These are phyloP conservation scores for Alaudala cheleensis DNA, from an alignment of 2,113 vertebrate species.

Conservation along the genomic window DNA sequence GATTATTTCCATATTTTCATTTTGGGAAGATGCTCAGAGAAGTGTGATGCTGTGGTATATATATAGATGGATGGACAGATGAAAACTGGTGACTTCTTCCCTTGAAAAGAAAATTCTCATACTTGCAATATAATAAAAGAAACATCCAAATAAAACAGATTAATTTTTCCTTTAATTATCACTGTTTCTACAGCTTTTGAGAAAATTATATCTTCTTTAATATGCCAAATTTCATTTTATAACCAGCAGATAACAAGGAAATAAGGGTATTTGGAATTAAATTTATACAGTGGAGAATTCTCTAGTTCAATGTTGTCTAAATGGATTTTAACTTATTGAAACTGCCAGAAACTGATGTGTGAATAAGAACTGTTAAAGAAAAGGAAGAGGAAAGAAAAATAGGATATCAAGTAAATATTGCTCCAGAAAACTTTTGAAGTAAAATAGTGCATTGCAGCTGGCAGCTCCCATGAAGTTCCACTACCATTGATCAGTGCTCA, in stretches of 20 bases:
- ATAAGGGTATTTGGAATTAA: conserved; percentile 72
- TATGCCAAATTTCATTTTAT: conserved; percentile 58
- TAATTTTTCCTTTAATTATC: conserved; percentile 69
- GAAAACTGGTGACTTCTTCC: neutral
- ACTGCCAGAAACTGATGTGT: conserved; percentile 57
- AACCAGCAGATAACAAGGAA: conserved; percentile 63
- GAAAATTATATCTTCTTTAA: conserved; percentile 71
- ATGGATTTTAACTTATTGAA: conserved; percentile 72
- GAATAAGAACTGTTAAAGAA: conserved; percentile 36
- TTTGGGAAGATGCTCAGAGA: neutral
- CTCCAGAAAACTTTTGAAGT: conserved; percentile 2
- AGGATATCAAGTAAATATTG: neutral
- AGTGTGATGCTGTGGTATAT: neutral
- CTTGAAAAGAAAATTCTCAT: conserved; percentile 6
- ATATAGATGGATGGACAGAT: neutral
- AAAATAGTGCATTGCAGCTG: neutral
- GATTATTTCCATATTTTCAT: conserved; percentile 45
- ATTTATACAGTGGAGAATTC: conserved; percentile 67
- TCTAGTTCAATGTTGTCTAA: conserved; percentile 69
- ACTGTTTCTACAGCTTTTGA: conserved; percentile 63
- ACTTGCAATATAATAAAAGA: conserved; percentile 37
- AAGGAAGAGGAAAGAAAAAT: conserved; percentile 4
- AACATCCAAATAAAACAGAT: conserved; percentile 63
- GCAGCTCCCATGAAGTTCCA: neutral
- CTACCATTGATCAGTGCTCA: neutral